Evolutionary conservation across 2,797 vertebrate species (phyloP), one percentile per base, ranked within the genome.

Genomic region (Lophius americanus): DNA sequence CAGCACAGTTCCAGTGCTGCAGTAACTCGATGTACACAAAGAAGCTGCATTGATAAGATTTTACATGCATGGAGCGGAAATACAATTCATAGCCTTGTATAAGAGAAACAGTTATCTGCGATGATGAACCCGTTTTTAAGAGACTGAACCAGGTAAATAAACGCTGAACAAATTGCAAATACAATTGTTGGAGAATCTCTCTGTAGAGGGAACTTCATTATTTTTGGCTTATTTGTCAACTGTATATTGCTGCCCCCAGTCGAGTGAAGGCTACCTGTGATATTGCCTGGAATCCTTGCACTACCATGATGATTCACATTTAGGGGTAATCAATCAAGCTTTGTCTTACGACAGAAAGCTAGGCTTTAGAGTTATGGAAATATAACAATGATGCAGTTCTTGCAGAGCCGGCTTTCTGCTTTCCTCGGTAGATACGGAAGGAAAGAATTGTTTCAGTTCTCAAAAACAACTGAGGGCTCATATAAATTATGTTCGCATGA

Each of bases 291-390:
- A 89, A 86, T 82, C 72, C 83, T 88, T 75, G 75, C 74, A 68
- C 70, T 64, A 79, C 81, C 71, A 60, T 88, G 92, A 88, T 88
- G 64, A 83, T 82, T 86, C 79, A 86, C 68, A 92, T 93, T 88
- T 85, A 57, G 65, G 90, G 84, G 90, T 86, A 94, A 93, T 94
- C 93, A 92, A 92, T 94, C 93, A 94, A 81, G 85, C 85, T 91
- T 93, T 93, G 90, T 90, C 78, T 92, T 89, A 68, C 69, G 33
- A 58, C 79, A 92, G 88, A 91, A 93, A 90, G 87, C 85, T 88
- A 89, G 89, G 89, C 91, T 91, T 72, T 60, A 65, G 75, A 75
- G 85, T 89, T 90, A 91, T 92, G 85, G 84, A 90, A 93, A 92
- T 92, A 69, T 53, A 83, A 84, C 71, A 85, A 78, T 85, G 85